phyloP scores from a whole-genome alignment of 2,797 vertebrate species.

The Sebastes nivosus region DNA sequence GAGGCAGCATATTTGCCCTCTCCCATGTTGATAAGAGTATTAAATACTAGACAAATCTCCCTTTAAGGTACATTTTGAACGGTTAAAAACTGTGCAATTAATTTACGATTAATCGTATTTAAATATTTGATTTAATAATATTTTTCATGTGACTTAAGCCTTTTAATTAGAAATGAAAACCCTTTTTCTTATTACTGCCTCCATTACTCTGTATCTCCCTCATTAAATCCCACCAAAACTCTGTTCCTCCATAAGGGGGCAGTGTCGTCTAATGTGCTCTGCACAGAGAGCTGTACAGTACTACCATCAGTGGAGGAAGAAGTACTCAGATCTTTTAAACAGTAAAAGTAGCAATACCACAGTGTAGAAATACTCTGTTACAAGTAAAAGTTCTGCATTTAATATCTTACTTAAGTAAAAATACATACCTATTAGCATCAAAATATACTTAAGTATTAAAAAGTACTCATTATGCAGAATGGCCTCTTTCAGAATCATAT shows the following conservation, averaged over 20 bases:
- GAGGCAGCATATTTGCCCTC: too few species aligned
- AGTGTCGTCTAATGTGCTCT: background rate
- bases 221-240: background rate
- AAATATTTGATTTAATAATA: too few species aligned
- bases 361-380: background rate
- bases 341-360: background rate
- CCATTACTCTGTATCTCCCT: background rate
- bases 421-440: background rate
- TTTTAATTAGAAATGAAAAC: background rate
- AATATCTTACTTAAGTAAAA: background rate
- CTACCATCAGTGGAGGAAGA: too few species aligned
- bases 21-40: too few species aligned
- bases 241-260: constrained; percentile 64
- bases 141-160: background rate
- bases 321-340: background rate
- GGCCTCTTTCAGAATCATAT: background rate
- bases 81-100: too few species aligned
- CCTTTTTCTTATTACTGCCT: background rate
- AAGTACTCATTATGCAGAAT: too few species aligned
- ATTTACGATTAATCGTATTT: too few species aligned
- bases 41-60: too few species aligned
- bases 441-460: background rate
- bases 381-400: background rate
- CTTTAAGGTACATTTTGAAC: too few species aligned
- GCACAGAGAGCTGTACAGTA: background rate